phyloP scores from a whole-genome alignment of 1,140 invertebrate species.

The Babylonia areolata region DNA sequence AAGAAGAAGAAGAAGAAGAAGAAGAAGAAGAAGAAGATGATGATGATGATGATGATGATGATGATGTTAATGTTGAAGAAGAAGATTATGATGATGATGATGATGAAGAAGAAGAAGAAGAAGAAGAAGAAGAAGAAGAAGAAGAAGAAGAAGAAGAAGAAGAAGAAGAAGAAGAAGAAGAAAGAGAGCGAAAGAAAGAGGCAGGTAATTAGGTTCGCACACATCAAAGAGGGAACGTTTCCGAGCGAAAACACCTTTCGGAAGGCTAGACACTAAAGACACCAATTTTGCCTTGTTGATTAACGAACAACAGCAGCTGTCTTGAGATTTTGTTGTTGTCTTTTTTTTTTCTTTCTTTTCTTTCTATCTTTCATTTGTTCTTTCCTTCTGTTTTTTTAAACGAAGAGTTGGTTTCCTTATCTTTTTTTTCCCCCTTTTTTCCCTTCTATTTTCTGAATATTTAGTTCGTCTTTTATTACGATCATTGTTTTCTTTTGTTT shows the following conservation, averaged over 20 bases:
- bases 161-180: constrained; percentile 26
- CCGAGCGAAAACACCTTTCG: not conserved
- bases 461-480: not conserved
- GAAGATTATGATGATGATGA: too few relatives aligned
- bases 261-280: too few relatives aligned
- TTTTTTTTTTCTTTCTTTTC: too few relatives aligned
- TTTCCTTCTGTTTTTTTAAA: too few relatives aligned
- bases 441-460: not conserved
- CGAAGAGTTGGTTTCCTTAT: not conserved
- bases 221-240: too few relatives aligned
- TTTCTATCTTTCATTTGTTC: too few relatives aligned
- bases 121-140: not conserved
- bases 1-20: constrained; percentile 29
- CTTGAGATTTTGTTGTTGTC: not conserved
- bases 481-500: not conserved
- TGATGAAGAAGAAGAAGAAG: too few relatives aligned
- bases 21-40: constrained; percentile 27
- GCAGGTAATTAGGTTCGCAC: too few relatives aligned
- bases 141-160: constrained; percentile 25
- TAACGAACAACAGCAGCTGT: too few relatives aligned
- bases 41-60: not conserved
- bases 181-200: too few relatives aligned
- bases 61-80: too few relatives aligned
- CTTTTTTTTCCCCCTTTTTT: not conserved
- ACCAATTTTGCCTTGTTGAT: too few relatives aligned